These are phyloP conservation scores for Xyrauchen texanus DNA, from an alignment of 2,113 vertebrate genomes.

Conservation along the genomic window DNA sequence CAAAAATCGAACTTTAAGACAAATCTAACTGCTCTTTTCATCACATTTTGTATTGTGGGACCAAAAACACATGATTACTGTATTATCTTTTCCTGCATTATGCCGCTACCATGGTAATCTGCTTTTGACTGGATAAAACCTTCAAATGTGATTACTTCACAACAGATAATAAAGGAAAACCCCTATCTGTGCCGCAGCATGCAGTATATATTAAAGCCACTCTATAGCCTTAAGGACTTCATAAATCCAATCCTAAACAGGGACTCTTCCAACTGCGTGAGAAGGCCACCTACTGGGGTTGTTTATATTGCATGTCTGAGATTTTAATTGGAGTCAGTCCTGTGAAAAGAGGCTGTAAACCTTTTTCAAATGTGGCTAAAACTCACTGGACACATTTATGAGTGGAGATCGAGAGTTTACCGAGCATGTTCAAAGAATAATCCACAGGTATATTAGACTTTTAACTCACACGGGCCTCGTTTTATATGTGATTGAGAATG, in stretches of 20 bases:
- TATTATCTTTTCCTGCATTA: constrained; percentile 62
- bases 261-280: constrained; percentile 55
- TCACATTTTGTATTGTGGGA: constrained; percentile 41
- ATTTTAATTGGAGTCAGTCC: background rate
- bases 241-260: constrained; percentile 51
- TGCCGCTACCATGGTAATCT: constrained; percentile 66
- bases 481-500: background rate
- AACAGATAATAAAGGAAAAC: constrained; percentile 68
- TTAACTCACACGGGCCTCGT: background rate
- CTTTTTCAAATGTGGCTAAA: background rate
- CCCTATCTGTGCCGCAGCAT: constrained; percentile 61
- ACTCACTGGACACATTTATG: constrained; percentile 7
- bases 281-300: constrained; percentile 76
- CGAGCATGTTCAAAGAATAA: background rate
- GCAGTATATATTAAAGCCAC: constrained; percentile 68
- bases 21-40: background rate
- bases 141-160: constrained; percentile 74
- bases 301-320: constrained; percentile 38
- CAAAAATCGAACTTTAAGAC: background rate
- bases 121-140: constrained; percentile 65
- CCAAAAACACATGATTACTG: constrained; percentile 48
- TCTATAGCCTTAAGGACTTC: constrained; percentile 69
- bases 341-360: background rate
- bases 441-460: background rate
- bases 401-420: background rate